Conservation (phyloP, 2,797 vertebrate genomes). For the Ctenopoma kingsleyae region DNA sequence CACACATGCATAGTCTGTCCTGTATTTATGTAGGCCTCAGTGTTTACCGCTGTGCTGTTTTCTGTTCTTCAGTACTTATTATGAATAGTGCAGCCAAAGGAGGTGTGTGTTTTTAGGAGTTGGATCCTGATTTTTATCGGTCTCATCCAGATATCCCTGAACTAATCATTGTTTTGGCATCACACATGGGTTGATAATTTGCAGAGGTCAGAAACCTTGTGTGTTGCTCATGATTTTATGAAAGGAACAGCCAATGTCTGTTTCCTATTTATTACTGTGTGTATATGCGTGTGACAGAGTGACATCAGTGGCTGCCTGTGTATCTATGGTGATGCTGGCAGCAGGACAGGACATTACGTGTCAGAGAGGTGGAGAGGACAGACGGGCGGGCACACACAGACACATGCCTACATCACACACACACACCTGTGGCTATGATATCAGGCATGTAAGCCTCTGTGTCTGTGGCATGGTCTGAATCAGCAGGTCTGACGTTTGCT, state of each 20-base stretch:
- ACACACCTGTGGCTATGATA: conserved; percentile 43
- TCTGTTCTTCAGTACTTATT: conserved; percentile 36
- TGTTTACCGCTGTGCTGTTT: conserved; percentile 49
- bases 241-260: conserved; percentile 36
- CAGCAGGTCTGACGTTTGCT: conserved; percentile 45
- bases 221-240: conserved; percentile 48
- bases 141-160: conserved; percentile 34
- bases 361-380: conserved; percentile 39
- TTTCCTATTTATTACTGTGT: conserved; percentile 28
- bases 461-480: conserved; percentile 46
- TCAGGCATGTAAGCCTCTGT: conserved; percentile 34
- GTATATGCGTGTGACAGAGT: conserved; percentile 12
- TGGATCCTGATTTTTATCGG: conserved; percentile 32
- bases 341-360: conserved; percentile 58
- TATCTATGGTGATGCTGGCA: conserved; percentile 63
- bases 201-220: conserved; percentile 17
- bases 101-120: conserved; percentile 21
- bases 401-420: conserved; percentile 25
- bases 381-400: conserved; percentile 15
- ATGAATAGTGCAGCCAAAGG: conserved; percentile 36
- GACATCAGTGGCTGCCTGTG: conserved; percentile 57
- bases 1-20: conserved; percentile 6
- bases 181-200: conserved; percentile 31
- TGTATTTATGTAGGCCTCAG: conserved; percentile 51
- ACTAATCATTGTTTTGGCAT: conserved; percentile 51